Base-by-base conservation (phyloP, 2,888 invertebrate species). In the Drosophila dives region DNA sequence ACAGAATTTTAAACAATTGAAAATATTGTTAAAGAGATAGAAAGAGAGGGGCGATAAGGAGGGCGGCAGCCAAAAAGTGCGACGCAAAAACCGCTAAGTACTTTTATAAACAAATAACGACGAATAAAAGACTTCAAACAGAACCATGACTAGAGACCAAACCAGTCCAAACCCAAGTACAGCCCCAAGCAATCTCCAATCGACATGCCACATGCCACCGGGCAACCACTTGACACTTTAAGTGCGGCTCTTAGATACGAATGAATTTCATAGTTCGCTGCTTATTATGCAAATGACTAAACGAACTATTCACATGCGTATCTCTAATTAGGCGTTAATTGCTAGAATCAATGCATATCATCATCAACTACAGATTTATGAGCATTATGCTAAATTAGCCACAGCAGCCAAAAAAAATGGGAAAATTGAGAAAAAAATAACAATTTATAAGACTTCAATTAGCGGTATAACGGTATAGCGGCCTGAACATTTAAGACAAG, bases 1-100 rank as follows among this genome's bases (percentile, higher is more conserved):
- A 51, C 67, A 68, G 82, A 81, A 81, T 82, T 77, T 87, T 89
- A 86, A 86, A 85, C 89, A 86, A 90, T 82, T 90, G 76, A 80
- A 75, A 75, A 78, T 69, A 65, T 75, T 72, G 73, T 67, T 69
- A 26, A 60, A 58, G 42, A 45, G 10, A 6, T 3, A 36, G 12
- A 12, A 1, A 10, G 26, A 5, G 10, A 10, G 10, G 40, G 20
- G 26, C n/a, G 40, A 2, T 23, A 33, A 5, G 42, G n/a, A n/a
- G 55, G 49, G 7, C 12, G 53, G 51, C 26, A 62, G 63, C 26
- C 50, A 12, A 71, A 77, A 86, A 64, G 23, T 63, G 68, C 64
- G 80, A 29, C 72, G 72, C 73, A 75, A 70, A 87, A 83, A 73
- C 64, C 56, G 89, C 72, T 87, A 84, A 85, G 85, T 81, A 85